Evolutionary conservation across 2,797 vertebrate species (phyloP).

Genomic region (Sebastes wilsoni): DNA sequence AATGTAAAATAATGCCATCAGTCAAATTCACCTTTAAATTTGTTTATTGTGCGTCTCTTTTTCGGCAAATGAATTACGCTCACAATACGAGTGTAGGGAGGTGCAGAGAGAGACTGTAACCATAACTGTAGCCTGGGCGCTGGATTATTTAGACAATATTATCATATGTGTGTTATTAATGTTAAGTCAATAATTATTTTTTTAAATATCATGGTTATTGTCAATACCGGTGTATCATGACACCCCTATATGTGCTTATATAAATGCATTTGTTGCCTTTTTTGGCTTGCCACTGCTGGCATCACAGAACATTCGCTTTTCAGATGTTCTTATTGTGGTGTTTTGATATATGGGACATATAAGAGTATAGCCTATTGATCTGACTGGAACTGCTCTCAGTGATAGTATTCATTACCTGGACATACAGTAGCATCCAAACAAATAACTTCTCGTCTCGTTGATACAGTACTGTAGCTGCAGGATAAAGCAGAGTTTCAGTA

Average conservation of each 20-base stretch:
- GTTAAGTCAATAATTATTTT: too few species aligned
- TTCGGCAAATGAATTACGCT: too few species aligned
- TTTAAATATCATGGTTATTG: too few species aligned
- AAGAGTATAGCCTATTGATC: conserved; percentile 20
- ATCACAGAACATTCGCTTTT: neutral
- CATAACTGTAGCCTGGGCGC: too few species aligned
- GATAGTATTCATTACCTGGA: conserved; percentile 7
- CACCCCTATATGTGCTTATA: neutral
- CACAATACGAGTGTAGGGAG: too few species aligned
- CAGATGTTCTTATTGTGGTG: neutral
- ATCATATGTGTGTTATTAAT: too few species aligned
- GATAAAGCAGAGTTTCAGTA: neutral
- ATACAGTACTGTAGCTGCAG: neutral
- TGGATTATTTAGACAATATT: too few species aligned
- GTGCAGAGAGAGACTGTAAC: too few species aligned
- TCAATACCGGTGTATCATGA: too few species aligned
- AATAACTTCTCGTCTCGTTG: neutral
- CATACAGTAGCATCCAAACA: neutral
- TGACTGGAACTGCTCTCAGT: neutral
- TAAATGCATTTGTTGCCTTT: neutral
- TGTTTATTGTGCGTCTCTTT: too few species aligned
- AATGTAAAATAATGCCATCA: too few species aligned
- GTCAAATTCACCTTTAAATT: too few species aligned
- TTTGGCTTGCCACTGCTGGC: neutral
- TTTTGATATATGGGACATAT: conserved; percentile 19